Evolutionary conservation across 2,888 invertebrate genomes (phyloP).

Genomic region (Drosophila meridionalis): DNA sequence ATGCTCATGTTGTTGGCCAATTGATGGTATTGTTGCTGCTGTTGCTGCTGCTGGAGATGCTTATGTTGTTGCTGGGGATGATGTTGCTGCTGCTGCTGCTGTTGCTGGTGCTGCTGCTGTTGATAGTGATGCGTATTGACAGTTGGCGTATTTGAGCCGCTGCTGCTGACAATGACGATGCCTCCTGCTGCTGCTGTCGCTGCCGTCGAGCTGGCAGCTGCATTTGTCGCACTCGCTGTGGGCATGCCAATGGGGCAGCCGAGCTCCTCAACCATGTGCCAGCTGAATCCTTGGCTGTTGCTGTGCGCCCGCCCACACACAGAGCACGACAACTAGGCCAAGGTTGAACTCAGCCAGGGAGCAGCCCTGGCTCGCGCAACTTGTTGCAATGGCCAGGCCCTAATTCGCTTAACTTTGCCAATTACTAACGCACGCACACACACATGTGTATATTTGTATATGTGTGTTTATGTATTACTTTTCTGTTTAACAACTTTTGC

Average conservation of each 20-base stretch:
- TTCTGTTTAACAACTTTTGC: not conserved
- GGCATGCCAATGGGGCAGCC: slow-evolving; percentile 71
- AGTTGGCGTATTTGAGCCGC: slow-evolving; percentile 19
- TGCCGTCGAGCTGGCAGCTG: slow-evolving; percentile 27
- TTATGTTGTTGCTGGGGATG: slow-evolving; percentile 35
- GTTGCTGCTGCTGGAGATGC: slow-evolving; percentile 47
- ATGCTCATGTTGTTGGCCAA: slow-evolving; percentile 63
- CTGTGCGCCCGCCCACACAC: slow-evolving; percentile 28
- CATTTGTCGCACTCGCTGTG: slow-evolving; percentile 49
- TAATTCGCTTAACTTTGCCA: not conserved
- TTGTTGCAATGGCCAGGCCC: slow-evolving; percentile 25
- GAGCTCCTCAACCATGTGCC: slow-evolving; percentile 72
- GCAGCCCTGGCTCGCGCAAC: slow-evolving; percentile 7
- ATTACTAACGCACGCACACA: not conserved
- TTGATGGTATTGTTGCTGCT: slow-evolving; percentile 41
- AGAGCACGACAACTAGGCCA: slow-evolving; percentile 53
- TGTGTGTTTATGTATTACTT: not conserved
- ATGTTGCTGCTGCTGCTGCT: slow-evolving; percentile 29
- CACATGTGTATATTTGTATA: not conserved
- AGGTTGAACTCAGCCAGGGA: slow-evolving; percentile 29
- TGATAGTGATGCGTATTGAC: slow-evolving; percentile 32
- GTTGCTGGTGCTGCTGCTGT: slow-evolving; percentile 35
- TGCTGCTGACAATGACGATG: slow-evolving; percentile 15
- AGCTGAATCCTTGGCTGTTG: slow-evolving; percentile 13
- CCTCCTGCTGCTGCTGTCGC: slow-evolving; percentile 9